Evolutionary conservation across 2,113 vertebrate species (phyloP).

Genomic region (Pan paniscus): DNA sequence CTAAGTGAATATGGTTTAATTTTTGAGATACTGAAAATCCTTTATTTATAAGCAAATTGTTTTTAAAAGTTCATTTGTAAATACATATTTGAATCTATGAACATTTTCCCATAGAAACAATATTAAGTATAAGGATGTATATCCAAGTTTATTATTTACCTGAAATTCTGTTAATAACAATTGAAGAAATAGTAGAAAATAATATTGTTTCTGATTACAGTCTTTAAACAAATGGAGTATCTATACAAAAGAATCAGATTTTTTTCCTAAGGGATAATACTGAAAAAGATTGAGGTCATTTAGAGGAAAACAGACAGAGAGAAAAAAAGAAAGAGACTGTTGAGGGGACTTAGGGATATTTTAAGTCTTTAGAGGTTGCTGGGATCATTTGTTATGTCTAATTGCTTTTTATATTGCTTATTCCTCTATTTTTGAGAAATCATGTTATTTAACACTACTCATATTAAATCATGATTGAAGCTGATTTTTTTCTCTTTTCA

Average conservation of each 20-base stretch:
- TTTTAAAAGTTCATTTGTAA: neutral
- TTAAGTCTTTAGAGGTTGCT: neutral
- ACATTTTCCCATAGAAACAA: neutral
- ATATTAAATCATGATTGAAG: neutral
- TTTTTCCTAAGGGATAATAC: neutral
- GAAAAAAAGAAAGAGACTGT: neutral
- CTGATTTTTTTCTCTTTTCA: neutral
- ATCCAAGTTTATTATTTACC: neutral
- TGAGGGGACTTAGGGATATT: neutral
- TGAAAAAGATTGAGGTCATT: neutral
- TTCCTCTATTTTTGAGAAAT: conserved; percentile 29
- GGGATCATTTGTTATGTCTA: neutral
- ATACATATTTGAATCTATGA: neutral
- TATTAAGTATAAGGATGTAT: neutral
- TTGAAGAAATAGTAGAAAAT: neutral
- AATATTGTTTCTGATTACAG: neutral
- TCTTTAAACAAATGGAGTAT: neutral
- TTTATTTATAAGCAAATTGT: neutral
- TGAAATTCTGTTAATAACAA: neutral
- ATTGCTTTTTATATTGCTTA: neutral
- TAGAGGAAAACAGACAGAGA: neutral
- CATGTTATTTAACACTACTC: neutral
- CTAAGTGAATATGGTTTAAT: neutral
- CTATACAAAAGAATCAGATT: neutral
- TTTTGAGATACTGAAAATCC: neutral